Percentiles rank a stretch among this genome's conserved stretches.
Evolutionary conservation across 2,888 invertebrate species (phyloP).

Genomic region (Lasioglossum figueresi): DNA sequence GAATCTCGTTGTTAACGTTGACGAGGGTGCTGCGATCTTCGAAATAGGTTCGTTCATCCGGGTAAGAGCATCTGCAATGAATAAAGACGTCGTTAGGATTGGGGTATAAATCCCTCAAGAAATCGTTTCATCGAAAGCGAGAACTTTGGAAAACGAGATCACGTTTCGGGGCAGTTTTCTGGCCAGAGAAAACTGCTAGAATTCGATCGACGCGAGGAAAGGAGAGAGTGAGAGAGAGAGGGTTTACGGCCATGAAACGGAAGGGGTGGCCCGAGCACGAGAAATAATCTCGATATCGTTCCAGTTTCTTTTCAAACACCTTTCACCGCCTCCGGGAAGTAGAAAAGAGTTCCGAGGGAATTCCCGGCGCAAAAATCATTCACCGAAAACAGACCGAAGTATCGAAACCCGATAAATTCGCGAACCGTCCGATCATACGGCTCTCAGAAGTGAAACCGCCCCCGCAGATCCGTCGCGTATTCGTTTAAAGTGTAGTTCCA

Average conservation of each 20-base stretch:
- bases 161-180: not conserved
- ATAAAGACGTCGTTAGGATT: not conserved
- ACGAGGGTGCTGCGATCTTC: not conserved
- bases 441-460: not conserved
- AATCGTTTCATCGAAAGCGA: not conserved
- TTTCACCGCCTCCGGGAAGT: not conserved
- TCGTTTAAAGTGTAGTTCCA: not conserved
- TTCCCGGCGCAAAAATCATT: not conserved
- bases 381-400: not conserved
- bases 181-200: not conserved
- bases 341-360: constrained; percentile 1
- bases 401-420: constrained; percentile 13
- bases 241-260: not conserved
- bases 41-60: not conserved
- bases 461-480: not conserved
- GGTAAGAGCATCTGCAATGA: not conserved
- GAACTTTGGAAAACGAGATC: not conserved
- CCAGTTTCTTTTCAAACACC: constrained; percentile 1
- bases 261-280: not conserved
- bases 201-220: not conserved
- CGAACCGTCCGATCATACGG: not conserved
- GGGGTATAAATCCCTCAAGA: not conserved
- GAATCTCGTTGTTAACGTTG: not conserved
- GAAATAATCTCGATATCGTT: not conserved
- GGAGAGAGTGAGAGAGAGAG: not conserved